Evolutionary conservation across 1,140 invertebrate genomes (phyloP).

Genomic region (Copidosoma floridanum): DNA sequence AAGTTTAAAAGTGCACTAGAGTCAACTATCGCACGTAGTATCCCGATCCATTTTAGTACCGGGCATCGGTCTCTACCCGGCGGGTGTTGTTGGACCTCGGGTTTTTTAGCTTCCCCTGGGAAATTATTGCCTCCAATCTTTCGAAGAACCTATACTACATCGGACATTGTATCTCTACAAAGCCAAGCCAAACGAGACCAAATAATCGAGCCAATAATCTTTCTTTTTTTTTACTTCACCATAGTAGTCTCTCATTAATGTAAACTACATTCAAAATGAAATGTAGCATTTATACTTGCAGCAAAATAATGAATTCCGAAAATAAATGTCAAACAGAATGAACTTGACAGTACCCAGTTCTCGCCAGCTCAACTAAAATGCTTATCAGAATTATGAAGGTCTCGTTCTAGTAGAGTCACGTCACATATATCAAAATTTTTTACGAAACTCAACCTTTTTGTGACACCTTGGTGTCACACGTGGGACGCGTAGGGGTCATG

Average conservation of each 20-base stretch:
- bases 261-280: too few species aligned
- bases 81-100: neutral
- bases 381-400: too few species aligned
- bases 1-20: neutral
- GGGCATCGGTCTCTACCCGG: neutral
- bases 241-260: too few species aligned
- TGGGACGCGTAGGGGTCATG: too few species aligned
- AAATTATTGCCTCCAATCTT: slow-evolving; percentile 22
- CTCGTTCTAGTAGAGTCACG: too few species aligned
- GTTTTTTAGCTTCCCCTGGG: slow-evolving; percentile 7
- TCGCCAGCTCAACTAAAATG: too few species aligned
- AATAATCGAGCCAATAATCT: neutral
- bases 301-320: too few species aligned
- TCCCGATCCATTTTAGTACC: neutral
- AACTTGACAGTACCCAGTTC: too few species aligned
- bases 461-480: neutral
- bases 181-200: neutral
- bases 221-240: neutral
- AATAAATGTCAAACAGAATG: too few species aligned
- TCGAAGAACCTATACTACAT: slow-evolving; percentile 9
- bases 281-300: too few species aligned
- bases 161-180: neutral
- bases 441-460: slow-evolving; percentile 11
- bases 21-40: neutral
- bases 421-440: neutral